Base-by-base conservation (phyloP, 2,113 vertebrate genomes). In the Oryzias curvinotus region DNA sequence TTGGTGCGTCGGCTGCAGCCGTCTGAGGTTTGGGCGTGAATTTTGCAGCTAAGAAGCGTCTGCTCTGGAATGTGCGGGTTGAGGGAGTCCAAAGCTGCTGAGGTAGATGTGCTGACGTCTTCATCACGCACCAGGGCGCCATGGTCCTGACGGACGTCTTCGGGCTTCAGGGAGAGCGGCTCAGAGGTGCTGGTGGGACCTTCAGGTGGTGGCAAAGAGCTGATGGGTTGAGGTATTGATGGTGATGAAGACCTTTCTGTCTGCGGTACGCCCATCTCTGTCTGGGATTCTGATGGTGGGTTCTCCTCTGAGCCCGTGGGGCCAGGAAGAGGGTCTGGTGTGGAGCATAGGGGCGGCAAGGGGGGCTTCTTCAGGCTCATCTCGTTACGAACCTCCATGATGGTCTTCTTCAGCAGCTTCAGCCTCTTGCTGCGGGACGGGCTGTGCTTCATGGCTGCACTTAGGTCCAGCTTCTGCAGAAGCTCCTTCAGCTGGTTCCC, bases 361-460 rank as follows among this genome's bases (percentile, higher is more conserved):
- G 90, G 65, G 21, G 77, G 47, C 43, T 91, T 93, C 60, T 92
- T 94, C 48, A 95, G 93, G 83, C 94, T 93, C 43, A 97, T 88
- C 81, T 94, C 92, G 68, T 85, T 91, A 16, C 96, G 95, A 14
- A 99, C 91, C 64, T 93, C 75, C 49, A 82, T 90, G 23, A 99
- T 98, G 80, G 94, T 92, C 84, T 93, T 98, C 73, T 95, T 98
- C 51, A 99, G 90, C 51, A 98, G 82, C 75, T 98, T 99, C 75
- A 96, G 93, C 68, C 97, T 93, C 86, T 96, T 98, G 87, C 94
- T 98, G 80, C 96, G 90, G 3, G 96, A 97, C 18, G 95, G 95
- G 51, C 96, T 96, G 77, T 95, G 94, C 89, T 96, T 99, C 96
- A 98, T 96, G 64, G 95, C 91, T 56, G 89, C 92, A 43, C 95